Percentiles rank a stretch among this genome's conserved stretches.
Evolutionary conservation across 2,888 invertebrate species (phyloP).

Genomic region (Eupithecia vulgata): DNA sequence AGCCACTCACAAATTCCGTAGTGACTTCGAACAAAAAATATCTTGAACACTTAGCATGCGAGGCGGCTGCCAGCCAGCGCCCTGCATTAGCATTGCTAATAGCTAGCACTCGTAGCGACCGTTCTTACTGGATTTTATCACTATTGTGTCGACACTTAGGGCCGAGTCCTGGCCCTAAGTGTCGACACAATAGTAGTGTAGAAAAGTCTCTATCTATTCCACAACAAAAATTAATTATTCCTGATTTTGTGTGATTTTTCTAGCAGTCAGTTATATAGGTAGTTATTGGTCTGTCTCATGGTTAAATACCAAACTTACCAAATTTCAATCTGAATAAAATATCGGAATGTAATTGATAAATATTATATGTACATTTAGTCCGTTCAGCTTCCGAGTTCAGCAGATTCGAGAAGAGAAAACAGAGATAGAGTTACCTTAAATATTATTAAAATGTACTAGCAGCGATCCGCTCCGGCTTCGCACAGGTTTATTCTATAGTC

Average conservation of each 20-base stretch:
- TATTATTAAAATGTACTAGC: too few relatives aligned
- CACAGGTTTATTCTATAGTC: too few relatives aligned
- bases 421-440: too few relatives aligned
- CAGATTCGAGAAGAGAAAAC: too few relatives aligned
- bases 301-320: too few relatives aligned
- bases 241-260: neutral
- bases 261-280: neutral
- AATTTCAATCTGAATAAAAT: too few relatives aligned
- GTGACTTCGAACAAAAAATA: conserved; percentile 48
- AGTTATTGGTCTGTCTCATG: too few relatives aligned
- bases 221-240: neutral
- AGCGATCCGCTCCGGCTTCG: too few relatives aligned
- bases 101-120: conserved; percentile 46
- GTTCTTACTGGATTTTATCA: conserved; percentile 27
- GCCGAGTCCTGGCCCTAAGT: conserved; percentile 24
- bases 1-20: conserved; percentile 24
- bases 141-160: conserved; percentile 18
- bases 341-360: too few relatives aligned
- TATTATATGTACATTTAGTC: too few relatives aligned
- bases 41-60: conserved; percentile 55
- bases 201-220: conserved; percentile 27
- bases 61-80: conserved; percentile 47
- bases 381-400: too few relatives aligned
- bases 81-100: conserved; percentile 73
- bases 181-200: too few relatives aligned